Conservation (phyloP, 2,888 invertebrate species). For the Lamellibrachia satsuma region DNA sequence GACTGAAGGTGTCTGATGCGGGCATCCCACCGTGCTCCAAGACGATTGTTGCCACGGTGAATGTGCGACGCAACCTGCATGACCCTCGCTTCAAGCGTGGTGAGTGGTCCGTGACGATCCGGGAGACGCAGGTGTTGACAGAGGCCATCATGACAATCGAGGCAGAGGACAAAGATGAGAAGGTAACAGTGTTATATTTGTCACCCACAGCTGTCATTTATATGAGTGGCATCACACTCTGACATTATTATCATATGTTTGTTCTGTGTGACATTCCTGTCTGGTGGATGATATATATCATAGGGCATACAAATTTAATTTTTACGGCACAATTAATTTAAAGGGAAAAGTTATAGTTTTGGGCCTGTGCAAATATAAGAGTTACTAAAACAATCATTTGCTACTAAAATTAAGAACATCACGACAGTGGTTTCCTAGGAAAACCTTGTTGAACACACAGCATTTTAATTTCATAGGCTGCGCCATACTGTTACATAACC, state of each 20-base stretch:
- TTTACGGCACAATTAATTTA: too few species aligned
- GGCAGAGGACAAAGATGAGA: slow-evolving; percentile 37
- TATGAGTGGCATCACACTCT: neutral
- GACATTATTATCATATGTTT: neutral
- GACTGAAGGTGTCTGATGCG: slow-evolving; percentile 39
- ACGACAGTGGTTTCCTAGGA: too few species aligned
- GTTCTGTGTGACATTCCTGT: neutral
- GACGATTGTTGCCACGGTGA: slow-evolving; percentile 48
- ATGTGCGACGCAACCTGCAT: slow-evolving; percentile 53
- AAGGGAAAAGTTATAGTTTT: too few species aligned
- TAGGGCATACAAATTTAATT: neutral
- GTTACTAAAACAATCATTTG: too few species aligned
- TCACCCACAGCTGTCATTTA: neutral
- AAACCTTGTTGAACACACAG: too few species aligned
- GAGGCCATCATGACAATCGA: slow-evolving; percentile 37
- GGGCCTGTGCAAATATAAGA: too few species aligned
- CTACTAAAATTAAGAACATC: too few species aligned
- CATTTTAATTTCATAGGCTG: too few species aligned
- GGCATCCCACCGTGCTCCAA: slow-evolving; percentile 46
- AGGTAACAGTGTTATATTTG: slow-evolving; percentile 29
- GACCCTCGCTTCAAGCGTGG: slow-evolving; percentile 82
- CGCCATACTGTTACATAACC: neutral
- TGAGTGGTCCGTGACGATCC: slow-evolving; percentile 89
- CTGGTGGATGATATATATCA: neutral
- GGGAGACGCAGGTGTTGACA: slow-evolving; percentile 72